phyloP scores from a whole-genome alignment of 2,888 invertebrate genomes.

The Hedychridium roseum region DNA sequence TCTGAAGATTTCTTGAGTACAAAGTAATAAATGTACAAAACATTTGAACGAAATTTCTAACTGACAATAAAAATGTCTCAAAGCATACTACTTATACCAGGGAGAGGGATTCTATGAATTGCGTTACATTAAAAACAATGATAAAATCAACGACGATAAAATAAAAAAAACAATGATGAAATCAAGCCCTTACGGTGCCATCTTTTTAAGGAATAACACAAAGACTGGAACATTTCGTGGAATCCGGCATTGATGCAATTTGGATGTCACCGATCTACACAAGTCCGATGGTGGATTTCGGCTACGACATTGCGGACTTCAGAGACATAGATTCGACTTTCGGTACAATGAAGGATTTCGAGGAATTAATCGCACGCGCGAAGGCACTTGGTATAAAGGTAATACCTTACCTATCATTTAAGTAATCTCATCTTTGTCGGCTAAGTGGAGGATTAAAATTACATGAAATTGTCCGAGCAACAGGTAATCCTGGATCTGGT shows the following conservation, averaged over 20 bases:
- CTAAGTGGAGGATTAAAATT: neutral
- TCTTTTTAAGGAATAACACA: conserved; percentile 71
- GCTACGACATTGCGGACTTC: conserved; percentile 87
- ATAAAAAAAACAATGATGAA: too few species aligned
- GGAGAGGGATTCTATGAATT: too few species aligned
- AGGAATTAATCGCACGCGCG: conserved; percentile 67
- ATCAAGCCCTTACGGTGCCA: too few species aligned
- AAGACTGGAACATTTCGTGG: conserved; percentile 71
- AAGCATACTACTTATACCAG: too few species aligned
- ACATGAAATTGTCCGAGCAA: conserved; percentile 26
- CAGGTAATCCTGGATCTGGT: conserved; percentile 74
- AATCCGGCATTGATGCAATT: conserved; percentile 76
- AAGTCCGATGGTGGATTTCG: conserved; percentile 87
- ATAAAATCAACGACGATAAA: too few species aligned
- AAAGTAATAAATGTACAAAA: too few species aligned
- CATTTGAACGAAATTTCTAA: too few species aligned
- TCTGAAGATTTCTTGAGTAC: too few species aligned
- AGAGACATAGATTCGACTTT: conserved; percentile 75
- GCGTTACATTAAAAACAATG: too few species aligned
- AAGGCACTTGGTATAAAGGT: conserved; percentile 68
- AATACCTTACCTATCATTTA: neutral
- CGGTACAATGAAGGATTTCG: conserved; percentile 79
- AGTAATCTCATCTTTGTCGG: neutral
- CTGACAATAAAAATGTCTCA: too few species aligned
- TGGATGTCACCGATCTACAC: conserved; percentile 88